Evolutionary conservation across 2,888 invertebrate genomes (phyloP).

Genomic region (Cryptocheilus praepositus): DNA sequence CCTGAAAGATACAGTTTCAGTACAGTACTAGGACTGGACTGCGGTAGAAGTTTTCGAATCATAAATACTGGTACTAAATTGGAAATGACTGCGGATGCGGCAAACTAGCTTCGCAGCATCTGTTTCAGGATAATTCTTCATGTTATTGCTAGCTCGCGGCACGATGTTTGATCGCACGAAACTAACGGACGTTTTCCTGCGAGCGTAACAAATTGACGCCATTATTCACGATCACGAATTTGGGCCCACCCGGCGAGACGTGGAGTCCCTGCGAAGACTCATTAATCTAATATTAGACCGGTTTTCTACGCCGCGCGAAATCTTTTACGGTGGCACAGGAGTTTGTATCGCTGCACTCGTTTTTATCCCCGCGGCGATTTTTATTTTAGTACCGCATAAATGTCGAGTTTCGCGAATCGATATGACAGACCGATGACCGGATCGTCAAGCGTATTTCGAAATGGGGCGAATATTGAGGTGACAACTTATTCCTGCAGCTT

Average conservation of each 20-base stretch:
- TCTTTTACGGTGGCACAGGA: too few relatives aligned
- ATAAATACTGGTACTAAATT: too few relatives aligned
- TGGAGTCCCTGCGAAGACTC: neutral
- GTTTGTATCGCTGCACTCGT: slow-evolving; percentile 6
- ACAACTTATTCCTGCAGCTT: too few relatives aligned
- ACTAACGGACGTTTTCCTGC: neutral
- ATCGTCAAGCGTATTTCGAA: neutral
- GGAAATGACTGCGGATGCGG: too few relatives aligned
- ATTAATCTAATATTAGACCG: slow-evolving; percentile 30
- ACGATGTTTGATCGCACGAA: too few relatives aligned
- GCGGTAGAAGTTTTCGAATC: too few relatives aligned
- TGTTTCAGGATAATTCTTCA: too few relatives aligned
- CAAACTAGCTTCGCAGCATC: too few relatives aligned
- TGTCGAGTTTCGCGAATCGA: too few relatives aligned
- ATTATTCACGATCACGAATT: neutral
- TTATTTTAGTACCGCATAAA: neutral
- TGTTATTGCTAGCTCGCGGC: too few relatives aligned
- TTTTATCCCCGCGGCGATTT: neutral
- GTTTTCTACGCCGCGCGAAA: slow-evolving; percentile 3
- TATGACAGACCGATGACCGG: neutral
- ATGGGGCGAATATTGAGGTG: too few relatives aligned
- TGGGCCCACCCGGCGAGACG: neutral
- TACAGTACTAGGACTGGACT: too few relatives aligned
- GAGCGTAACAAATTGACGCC: neutral
- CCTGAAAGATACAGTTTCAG: neutral